Percentiles rank a stretch among this genome's conserved stretches.
phyloP scores from a whole-genome alignment of 2,888 invertebrate species.

The Hemicrepidius hirtus region DNA sequence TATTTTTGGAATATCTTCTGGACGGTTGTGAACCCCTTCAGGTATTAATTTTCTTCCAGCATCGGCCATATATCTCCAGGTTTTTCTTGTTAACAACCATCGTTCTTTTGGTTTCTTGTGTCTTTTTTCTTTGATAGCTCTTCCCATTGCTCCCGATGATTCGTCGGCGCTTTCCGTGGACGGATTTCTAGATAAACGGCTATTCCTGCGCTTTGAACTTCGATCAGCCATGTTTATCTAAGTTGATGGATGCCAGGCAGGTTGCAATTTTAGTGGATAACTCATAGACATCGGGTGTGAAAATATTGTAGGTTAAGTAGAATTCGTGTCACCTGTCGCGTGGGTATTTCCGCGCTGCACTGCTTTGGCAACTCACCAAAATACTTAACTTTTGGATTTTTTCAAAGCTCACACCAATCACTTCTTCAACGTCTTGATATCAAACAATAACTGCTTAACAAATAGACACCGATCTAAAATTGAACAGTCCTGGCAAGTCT shows the following conservation, averaged over 20 bases:
- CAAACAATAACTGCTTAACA: conserved; percentile 49
- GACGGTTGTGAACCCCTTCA: conserved; percentile 83
- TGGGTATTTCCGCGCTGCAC: conserved; percentile 50
- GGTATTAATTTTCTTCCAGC: conserved; percentile 90
- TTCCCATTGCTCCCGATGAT: conserved; percentile 72
- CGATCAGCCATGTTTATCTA: conserved; percentile 62
- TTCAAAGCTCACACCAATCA: conserved; percentile 23
- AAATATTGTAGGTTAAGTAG: conserved; percentile 46
- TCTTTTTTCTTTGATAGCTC: conserved; percentile 73
- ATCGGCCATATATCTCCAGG: conserved; percentile 95
- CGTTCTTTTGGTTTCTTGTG: conserved; percentile 82
- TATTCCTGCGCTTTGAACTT: conserved; percentile 59
- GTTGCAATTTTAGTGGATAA: conserved; percentile 34
- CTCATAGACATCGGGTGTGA: conserved; percentile 28
- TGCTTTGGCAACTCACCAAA: conserved; percentile 40
- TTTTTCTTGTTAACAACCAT: conserved; percentile 91
- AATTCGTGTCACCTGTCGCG: conserved; percentile 50
- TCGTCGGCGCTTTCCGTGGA: conserved; percentile 72
- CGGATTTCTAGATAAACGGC: conserved; percentile 68
- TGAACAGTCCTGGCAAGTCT: conserved; percentile 50
- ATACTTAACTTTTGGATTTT: conserved; percentile 38
- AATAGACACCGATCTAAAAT: conserved; percentile 51
- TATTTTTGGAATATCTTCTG: conserved; percentile 86
- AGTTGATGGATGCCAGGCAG: conserved; percentile 35
- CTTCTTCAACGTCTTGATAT: conserved; percentile 44